Evolutionary conservation across 1,140 invertebrate species (phyloP), one percentile per base, ranked within the genome.

Genomic region (Pseudomyrmex gracilis): DNA sequence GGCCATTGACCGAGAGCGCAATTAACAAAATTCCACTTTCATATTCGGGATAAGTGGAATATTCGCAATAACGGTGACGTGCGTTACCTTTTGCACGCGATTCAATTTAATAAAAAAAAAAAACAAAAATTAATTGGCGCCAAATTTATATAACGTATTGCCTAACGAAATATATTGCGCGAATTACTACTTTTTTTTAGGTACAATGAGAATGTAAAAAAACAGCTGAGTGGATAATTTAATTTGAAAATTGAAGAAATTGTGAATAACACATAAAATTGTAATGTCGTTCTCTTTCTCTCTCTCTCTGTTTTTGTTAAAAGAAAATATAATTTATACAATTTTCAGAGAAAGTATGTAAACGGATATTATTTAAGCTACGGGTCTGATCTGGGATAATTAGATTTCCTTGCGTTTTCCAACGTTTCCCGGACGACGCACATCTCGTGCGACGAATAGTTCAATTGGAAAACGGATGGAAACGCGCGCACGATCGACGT

Each of bases 11-110:
- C 34, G 34, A 2, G 55, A 80, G 5, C 20, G 12, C 22, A 55
- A 67, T 5, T 66, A 77, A 66, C 20, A 47, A 78, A 80, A 78
- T 57, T 0, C 45, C 47, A 12, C 22, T 63, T n/a, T 47, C n/a
- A 13, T 78, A 58, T 20, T 70, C 15, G 45, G 2, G 8, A 64
- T 51, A 76, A 64, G 64, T 43, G 22, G 22, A 47, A 53, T 49
- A 1, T 70, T 58, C 24, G 13, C 7, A 17, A 78, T 47, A 57
- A 77, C 24, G n/a, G 10, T 12, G n/a, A 2, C 8, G 13, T 47
- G 13, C 45, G 5, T 55, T 24, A 57, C 47, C 7, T 13, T 10
- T 58, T 57, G 0, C n/a, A 2, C 12, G 12, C 15, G 49, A 13
- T 49, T 24, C 12, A 57, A 58, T 58, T 68, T 57, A 5, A 47